Evolutionary conservation across 2,113 vertebrate species (phyloP).

Genomic region (Chaetodon trifascialis): DNA sequence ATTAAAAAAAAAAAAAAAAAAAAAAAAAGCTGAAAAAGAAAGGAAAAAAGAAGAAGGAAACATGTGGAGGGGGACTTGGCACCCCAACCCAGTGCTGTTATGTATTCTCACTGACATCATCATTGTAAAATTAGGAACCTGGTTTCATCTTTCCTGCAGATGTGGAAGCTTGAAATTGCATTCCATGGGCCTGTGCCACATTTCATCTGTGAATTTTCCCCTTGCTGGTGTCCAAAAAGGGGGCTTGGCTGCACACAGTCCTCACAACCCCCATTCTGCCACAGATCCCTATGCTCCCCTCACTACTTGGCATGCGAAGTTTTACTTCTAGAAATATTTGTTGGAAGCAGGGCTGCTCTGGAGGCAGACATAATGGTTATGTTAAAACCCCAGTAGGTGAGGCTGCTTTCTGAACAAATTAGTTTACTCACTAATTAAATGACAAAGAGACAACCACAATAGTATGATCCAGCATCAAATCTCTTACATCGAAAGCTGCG

Average conservation of each 20-base stretch:
- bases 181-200: conserved; percentile 94
- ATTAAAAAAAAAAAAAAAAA: not conserved
- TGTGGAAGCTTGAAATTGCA: conserved; percentile 93
- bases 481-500: not conserved
- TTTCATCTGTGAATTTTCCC: conserved; percentile 93
- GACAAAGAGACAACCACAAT: not conserved
- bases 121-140: conserved; percentile 92
- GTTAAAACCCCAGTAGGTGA: conserved; percentile 21
- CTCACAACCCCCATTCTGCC: conserved; percentile 12
- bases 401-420: conserved; percentile 11
- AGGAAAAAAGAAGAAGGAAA: conserved; percentile 30
- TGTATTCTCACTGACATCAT: conserved; percentile 94
- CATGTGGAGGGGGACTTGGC: conserved; percentile 55
- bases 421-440: conserved; percentile 2
- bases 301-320: not conserved
- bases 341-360: not conserved
- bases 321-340: conserved; percentile 1
- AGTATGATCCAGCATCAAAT: not conserved
- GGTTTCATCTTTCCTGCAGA: conserved; percentile 94
- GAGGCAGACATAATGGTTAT: not conserved
- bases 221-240: conserved; percentile 86
- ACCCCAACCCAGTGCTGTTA: conserved; percentile 87
- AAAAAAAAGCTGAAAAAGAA: conserved; percentile 20
- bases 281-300: conserved; percentile 6
- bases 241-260: conserved; percentile 76